Base-by-base conservation (phyloP, 2,797 vertebrate genomes). In the Hypotaenidia philippensis region DNA sequence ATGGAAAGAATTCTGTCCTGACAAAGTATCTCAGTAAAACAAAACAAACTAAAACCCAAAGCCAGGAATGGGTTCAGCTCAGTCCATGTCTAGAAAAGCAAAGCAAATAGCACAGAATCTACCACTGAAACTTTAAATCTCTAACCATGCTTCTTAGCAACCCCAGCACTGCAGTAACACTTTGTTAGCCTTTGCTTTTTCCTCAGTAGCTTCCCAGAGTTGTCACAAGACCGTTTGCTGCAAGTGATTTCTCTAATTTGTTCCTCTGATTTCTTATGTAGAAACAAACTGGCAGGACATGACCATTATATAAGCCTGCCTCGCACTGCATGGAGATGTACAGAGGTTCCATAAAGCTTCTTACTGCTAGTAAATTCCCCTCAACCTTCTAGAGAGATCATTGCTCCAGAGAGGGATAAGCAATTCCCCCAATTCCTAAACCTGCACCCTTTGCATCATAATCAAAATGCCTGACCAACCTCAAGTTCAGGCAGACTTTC, bases 351-450 rank as follows among this genome's bases (percentile, higher is more conserved):
- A 91, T 90, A 96, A 93, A 96, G 85, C 94, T 94, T 96, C 91
- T 95, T 96, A 93, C 79, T 75, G 87, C 47, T 79, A 78, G 82
- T 87, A 95, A 97, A 95, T 91, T 94, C 94, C 91, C 61, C 53
- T 89, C 91, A 94, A 85, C 93, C 93, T 87, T 83, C 91, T 94
- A 71, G 72, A 55, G 84, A 78, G 82, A 93, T 94, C 89, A 65
- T 36, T 87, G 57, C 87, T 91, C 32, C 78, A 26, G 52, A 64
- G 87, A 87, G 31, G 61, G 91, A 96, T 94, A 83, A 89, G 74
- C 44, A 47, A 50, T 70, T 91, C 53, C 61, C 44, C 57, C 1
- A 1, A 70, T 19, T 75, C 68, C 52, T 83, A 70, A 93, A 95
- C 64, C 52, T 34, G 52, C 22, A 32, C 40, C 12, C 21, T 80